A percentile compares a stretch with the other conserved stretches of the same genome.
These are phyloP conservation scores for Aleiodes leptofemur DNA, from an alignment of 2,888 invertebrate species.

Conservation along the genomic window DNA sequence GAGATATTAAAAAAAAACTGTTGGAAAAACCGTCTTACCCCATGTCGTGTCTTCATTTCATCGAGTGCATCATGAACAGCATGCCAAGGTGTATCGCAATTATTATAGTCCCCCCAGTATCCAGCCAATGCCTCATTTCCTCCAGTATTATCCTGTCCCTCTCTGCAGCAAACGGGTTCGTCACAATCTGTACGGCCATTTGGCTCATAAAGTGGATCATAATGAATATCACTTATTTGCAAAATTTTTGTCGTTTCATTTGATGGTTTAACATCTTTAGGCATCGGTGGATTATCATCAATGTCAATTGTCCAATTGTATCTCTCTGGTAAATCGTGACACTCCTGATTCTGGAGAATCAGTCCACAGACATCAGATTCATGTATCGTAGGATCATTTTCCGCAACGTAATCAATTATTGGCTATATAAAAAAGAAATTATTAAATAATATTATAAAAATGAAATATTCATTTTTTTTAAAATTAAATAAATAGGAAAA, in stretches of 20 bases:
- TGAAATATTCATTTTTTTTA: too few relatives aligned
- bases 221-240: conserved; percentile 87
- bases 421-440: conserved; percentile 76
- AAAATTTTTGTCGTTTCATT: conserved; percentile 77
- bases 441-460: too few relatives aligned
- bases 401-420: conserved; percentile 79
- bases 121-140: conserved; percentile 78
- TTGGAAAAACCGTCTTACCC: conserved; percentile 69
- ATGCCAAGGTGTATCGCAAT: conserved; percentile 86
- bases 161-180: conserved; percentile 87
- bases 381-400: conserved; percentile 77
- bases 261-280: conserved; percentile 42
- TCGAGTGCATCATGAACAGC: conserved; percentile 82
- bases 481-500: too few relatives aligned
- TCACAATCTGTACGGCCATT: conserved; percentile 83
- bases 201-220: conserved; percentile 84
- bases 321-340: conserved; percentile 73
- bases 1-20: neutral
- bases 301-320: conserved; percentile 77
- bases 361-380: conserved; percentile 79
- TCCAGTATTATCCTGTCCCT: conserved; percentile 74
- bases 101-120: conserved; percentile 87
- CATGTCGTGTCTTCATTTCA: conserved; percentile 78
- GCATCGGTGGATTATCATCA: conserved; percentile 50
- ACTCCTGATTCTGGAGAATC: conserved; percentile 77